Base-by-base conservation (phyloP, 1,140 invertebrate genomes). In the Heliconius himera region DNA sequence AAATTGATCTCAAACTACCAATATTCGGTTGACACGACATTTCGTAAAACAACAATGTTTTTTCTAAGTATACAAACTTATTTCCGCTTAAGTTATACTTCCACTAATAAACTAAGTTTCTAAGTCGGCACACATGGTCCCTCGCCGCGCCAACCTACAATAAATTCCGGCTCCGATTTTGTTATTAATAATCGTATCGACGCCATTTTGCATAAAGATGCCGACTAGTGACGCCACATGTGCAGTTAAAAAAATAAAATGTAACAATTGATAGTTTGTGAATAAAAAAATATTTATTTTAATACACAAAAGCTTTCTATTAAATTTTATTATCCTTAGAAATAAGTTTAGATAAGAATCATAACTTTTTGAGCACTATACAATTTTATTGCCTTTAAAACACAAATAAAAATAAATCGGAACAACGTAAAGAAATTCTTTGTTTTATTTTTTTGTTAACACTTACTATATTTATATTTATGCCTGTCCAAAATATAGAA, bases 111-210 rank as follows among this genome's bases (percentile, higher is more conserved):
- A 66, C 9, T 75, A 80, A 85, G 83, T 85, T 87, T 82, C 84
- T 90, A 89, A 91, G 84, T 78, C 87, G 84, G 70, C 87, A 86
- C 90, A 92, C 83, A 92, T 93, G 92, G 88, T 86, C 84, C 90
- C 85, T 89, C 84, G 85, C 86, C 83, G 84, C 82, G 76, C 82
- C 89, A 90, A 91, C 26, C 60, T 66, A 66, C 60, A 66, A 66
- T 66, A 90, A 89, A 90, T 38, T 88, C 86, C 78, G 82, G 82
- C 79, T 85, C 84, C 82, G 78, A 90, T 88, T 89, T 94, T 89
- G 87, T 91, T 94, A 93, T 93, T 92, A 94, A 93, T 93, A 93
- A 93, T 91, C 86, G 88, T 89, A 91, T 87, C 87, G 91, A 85
- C 91, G 91, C 91, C 91, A 91, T 92, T 89, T 92, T 91, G 77